Conservation (phyloP, 2,113 vertebrate species). For the Natator depressus region DNA sequence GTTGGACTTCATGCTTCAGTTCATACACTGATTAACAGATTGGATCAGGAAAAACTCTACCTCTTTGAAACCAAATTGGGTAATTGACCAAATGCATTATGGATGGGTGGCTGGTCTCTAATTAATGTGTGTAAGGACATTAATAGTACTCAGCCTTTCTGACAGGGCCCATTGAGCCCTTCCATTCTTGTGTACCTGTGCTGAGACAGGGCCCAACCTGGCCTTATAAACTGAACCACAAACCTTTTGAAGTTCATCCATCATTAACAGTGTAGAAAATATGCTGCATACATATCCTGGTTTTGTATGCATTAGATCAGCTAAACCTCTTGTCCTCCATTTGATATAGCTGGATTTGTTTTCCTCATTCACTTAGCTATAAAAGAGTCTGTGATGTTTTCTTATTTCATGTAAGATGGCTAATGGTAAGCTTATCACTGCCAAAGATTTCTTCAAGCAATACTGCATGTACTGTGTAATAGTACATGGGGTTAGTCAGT, state of each 20-base stretch:
- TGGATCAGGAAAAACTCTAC: not conserved
- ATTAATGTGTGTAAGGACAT: not conserved
- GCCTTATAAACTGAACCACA: not conserved
- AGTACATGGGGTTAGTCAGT: not conserved
- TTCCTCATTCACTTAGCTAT: not conserved
- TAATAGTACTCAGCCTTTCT: not conserved
- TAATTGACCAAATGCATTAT: not conserved
- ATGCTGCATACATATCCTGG: not conserved
- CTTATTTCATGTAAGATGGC: not conserved
- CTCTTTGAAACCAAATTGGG: not conserved
- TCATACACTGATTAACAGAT: not conserved
- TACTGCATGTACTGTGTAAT: not conserved
- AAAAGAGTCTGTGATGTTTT: not conserved
- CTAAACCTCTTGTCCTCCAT: not conserved
- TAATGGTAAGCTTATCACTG: not conserved
- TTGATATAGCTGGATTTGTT: not conserved
- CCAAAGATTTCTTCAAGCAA: not conserved
- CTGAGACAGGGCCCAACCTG: not conserved
- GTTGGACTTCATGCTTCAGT: not conserved
- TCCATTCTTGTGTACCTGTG: not conserved
- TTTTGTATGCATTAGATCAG: not conserved
- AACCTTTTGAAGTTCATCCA: not conserved
- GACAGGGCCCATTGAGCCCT: not conserved
- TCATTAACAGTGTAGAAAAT: not conserved
- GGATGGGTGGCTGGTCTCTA: not conserved